Evolutionary conservation across 2,113 vertebrate species (phyloP).

Genomic region (Muscicapa adusta): DNA sequence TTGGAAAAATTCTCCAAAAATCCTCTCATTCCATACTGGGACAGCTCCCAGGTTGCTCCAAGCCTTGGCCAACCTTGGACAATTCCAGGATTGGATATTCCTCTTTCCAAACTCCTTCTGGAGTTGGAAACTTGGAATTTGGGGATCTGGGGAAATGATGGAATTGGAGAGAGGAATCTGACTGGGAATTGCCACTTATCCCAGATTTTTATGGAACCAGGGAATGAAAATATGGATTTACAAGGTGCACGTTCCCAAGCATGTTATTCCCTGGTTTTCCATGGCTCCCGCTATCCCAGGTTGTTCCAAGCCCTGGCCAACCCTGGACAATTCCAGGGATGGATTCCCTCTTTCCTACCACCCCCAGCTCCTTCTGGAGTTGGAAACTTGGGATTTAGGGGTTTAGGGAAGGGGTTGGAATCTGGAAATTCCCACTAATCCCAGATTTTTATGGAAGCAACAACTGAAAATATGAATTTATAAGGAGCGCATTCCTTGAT

Average conservation of each 20-base stretch:
- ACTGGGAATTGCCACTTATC: neutral
- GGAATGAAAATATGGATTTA: fast-evolving
- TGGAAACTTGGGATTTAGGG: neutral
- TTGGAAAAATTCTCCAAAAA: neutral
- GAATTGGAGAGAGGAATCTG: neutral
- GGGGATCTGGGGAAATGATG: neutral
- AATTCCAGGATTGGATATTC: neutral
- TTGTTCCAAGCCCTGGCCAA: no score
- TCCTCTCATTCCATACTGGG: neutral
- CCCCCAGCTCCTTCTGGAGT: neutral
- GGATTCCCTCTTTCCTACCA: neutral
- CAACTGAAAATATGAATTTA: neutral
- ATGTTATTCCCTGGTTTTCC: neutral
- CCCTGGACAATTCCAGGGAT: neutral
- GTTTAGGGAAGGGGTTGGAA: neutral
- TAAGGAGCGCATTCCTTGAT: fast-evolving
- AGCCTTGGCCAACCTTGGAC: neutral
- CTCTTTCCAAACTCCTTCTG: neutral
- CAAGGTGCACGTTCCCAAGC: neutral
- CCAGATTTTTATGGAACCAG: neutral
- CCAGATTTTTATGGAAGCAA: neutral
- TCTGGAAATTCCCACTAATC: neutral
- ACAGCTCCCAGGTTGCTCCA: neutral
- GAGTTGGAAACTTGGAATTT: neutral
- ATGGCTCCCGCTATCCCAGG: neutral